A percentile compares a stretch with the other conserved stretches of the same genome.
phyloP scores from a whole-genome alignment of 2,797 vertebrate species.

The Acomys russatus region DNA sequence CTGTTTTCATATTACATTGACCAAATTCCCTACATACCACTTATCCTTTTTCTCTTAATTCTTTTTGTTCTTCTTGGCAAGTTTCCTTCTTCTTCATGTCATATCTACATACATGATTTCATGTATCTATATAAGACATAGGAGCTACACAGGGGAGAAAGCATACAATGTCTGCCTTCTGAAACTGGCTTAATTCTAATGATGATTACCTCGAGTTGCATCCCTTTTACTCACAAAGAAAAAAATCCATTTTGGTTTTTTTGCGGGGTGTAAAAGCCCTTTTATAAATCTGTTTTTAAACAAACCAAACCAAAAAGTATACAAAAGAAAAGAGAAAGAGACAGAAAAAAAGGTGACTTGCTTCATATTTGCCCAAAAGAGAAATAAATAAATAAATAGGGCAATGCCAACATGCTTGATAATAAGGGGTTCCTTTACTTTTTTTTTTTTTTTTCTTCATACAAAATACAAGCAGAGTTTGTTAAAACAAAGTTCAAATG shows the following conservation, averaged over 20 bases:
- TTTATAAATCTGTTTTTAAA: constrained; percentile 94
- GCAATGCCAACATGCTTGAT: constrained; percentile 92
- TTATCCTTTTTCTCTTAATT: background rate
- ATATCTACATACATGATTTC: background rate
- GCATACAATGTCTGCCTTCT: background rate
- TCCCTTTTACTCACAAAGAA: background rate
- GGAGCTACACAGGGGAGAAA: background rate
- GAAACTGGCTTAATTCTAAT: background rate
- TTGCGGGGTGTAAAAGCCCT: constrained; percentile 92
- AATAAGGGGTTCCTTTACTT: constrained; percentile 89
- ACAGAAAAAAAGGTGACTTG: constrained; percentile 91
- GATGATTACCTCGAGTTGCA: background rate
- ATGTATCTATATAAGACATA: background rate
- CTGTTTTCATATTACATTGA: background rate
- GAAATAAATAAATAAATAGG: constrained; percentile 58
- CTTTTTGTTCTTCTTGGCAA: background rate
- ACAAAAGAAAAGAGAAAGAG: constrained; percentile 92
- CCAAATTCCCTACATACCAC: background rate
- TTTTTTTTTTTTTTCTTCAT: constrained; percentile 90
- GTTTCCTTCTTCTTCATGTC: background rate
- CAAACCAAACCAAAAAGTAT: constrained; percentile 91
- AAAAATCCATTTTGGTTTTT: too few species aligned
- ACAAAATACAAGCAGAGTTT: constrained; percentile 92
- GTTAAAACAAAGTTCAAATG: constrained; percentile 90
- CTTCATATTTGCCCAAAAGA: constrained; percentile 90